Percentiles rank a stretch among this genome's conserved stretches.
Conservation (phyloP, 2,797 vertebrate species). For the Betta splendens region DNA sequence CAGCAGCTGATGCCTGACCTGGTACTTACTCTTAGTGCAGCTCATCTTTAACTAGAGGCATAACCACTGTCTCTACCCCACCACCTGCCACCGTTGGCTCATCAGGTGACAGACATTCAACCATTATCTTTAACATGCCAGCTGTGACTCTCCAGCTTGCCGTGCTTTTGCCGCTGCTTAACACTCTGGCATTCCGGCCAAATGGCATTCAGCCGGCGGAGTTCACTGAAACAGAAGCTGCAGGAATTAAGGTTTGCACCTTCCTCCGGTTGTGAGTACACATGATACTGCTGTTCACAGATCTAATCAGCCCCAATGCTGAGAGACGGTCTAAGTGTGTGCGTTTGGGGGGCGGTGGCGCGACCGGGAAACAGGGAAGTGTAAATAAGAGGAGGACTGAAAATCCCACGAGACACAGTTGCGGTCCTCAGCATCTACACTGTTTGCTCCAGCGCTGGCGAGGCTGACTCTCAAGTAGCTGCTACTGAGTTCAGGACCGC, state of each 20-base stretch:
- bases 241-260: background rate
- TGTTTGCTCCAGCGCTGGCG: background rate
- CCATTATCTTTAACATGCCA: slow-evolving; percentile 18
- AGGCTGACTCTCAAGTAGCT: background rate
- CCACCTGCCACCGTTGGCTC: slow-evolving; percentile 33
- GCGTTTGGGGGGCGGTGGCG: background rate
- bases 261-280: background rate
- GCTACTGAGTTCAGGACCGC: background rate
- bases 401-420: background rate
- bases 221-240: slow-evolving; percentile 4
- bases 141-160: slow-evolving; percentile 13
- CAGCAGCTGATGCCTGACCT: slow-evolving; percentile 3
- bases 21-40: slow-evolving; percentile 6
- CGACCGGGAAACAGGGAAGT: slow-evolving; percentile 12
- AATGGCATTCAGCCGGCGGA: background rate
- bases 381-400: background rate
- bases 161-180: background rate
- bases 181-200: slow-evolving; percentile 7
- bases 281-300: background rate
- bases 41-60: slow-evolving; percentile 4
- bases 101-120: slow-evolving; percentile 9
- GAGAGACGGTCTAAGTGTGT: slow-evolving; percentile 2
- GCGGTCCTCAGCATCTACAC: background rate
- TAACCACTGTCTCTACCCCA: slow-evolving; percentile 10
- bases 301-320: background rate